Percentiles rank a stretch among this genome's conserved stretches.
These are phyloP conservation scores for Myrmophylax atrothorax DNA, from an alignment of 2,113 vertebrate genomes.

Conservation along the genomic window DNA sequence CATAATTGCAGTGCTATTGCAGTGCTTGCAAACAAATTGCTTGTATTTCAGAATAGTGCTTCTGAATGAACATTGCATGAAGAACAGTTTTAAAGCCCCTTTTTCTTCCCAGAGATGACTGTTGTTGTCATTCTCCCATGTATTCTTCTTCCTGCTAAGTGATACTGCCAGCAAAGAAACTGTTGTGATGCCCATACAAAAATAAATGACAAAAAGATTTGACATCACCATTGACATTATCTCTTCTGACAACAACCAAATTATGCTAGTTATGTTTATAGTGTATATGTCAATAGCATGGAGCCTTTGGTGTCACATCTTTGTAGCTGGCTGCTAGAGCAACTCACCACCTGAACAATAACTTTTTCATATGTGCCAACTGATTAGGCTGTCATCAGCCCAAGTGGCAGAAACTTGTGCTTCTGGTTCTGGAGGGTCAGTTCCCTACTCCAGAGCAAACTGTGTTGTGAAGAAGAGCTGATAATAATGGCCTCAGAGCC, in stretches of 20 bases:
- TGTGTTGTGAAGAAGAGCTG: background rate
- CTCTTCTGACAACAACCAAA: background rate
- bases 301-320: background rate
- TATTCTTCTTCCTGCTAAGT: background rate
- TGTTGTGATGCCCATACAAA: background rate
- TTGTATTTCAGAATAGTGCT: background rate
- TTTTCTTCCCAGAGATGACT: background rate
- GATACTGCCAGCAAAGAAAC: background rate
- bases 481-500: background rate
- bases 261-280: background rate
- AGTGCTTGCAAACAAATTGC: background rate
- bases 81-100: background rate
- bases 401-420: background rate
- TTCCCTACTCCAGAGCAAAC: background rate
- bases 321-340: background rate
- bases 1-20: fast-evolving
- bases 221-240: background rate
- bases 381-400: background rate
- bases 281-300: background rate
- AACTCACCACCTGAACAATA: background rate
- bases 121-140: background rate
- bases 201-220: background rate
- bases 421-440: background rate
- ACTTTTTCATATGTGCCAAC: fast-evolving
- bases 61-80: background rate